Evolutionary conservation across 1,140 invertebrate species (phyloP), one percentile per base, ranked within the genome.

Genomic region (Drosophila kepulauana): DNA sequence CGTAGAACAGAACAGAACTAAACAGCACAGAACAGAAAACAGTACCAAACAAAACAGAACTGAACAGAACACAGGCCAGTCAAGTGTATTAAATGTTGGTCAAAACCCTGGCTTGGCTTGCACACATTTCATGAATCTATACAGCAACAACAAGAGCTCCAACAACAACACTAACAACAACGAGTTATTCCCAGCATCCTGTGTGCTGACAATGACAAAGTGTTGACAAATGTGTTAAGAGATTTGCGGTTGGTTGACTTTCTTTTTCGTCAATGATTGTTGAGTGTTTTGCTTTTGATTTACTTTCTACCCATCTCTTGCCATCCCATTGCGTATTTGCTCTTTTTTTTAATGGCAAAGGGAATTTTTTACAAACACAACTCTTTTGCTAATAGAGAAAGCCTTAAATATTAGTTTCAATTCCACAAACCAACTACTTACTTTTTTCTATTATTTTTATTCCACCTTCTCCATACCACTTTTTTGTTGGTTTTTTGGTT

Each of bases 151-250:
- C 41, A 57, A 20, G 10, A 41, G 1, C 51, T 1, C 8, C 35
- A 38, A 58, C 48, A 56, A 16, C 56, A 43, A 25, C 16, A 45
- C 20, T 11, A 56, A 16, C 15, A 41, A 10, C 51, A 2, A n/a
- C 35, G 8, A 38, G 35, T 10, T 38, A 38, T 38, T 38, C 35
- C n/a, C 33, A 10, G 5, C 8, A 25, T 6, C 38, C 41, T 51
- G 38, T 66, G 62, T 84, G 64, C 62, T 78, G 87, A 91, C 88
- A 91, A 85, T 87, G 88, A 91, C 81, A 82, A 91, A 91, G 88
- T 91, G 88, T 91, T 91, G 88, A 91, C 87, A 91, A 91, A 91
- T 91, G 82, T 91, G 88, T 87, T 87, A 78, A 78, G 82, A 88
- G 88, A 91, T 91, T 91, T 91, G 88, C 82, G 88, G 88, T 91